Evolutionary conservation across 2,113 vertebrate genomes (phyloP).

Genomic region (Brienomyrus brachyistius): DNA sequence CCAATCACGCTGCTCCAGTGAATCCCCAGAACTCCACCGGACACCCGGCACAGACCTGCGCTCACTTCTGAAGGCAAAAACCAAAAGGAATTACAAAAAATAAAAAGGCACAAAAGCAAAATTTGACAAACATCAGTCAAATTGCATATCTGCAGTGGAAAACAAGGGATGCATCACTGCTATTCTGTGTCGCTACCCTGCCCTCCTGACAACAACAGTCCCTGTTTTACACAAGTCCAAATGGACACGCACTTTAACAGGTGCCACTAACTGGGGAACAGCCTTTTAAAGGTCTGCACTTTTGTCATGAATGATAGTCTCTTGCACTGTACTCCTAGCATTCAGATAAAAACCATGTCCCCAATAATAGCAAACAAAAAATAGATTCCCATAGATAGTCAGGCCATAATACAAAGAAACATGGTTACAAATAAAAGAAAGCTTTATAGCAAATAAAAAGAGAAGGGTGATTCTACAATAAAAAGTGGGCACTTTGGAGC

Average conservation of each 20-base stretch:
- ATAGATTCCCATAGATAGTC: not conserved
- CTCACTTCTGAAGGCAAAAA: slow-evolving; percentile 39
- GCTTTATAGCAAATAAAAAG: not conserved
- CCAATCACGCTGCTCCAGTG: slow-evolving; percentile 54
- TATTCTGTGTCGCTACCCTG: not conserved
- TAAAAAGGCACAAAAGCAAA: not conserved
- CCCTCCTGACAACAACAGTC: not conserved
- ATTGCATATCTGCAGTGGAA: not conserved
- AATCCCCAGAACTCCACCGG: slow-evolving; percentile 59
- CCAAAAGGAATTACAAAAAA: not conserved
- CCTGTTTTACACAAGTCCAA: not conserved
- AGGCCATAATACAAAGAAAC: not conserved
- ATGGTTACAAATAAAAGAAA: not conserved
- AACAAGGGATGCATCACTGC: not conserved
- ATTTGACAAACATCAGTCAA: not conserved
- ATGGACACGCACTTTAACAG: not conserved
- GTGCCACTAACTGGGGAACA: not conserved
- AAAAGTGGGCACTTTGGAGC: not conserved
- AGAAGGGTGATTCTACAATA: not conserved
- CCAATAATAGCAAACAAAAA: not conserved
- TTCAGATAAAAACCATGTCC: not conserved
- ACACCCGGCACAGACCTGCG: slow-evolving; percentile 54
- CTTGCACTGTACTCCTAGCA: not conserved
- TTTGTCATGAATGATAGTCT: not conserved
- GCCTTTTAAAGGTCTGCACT: not conserved